These are phyloP conservation scores for Thereva nobilitata DNA, from an alignment of 2,888 invertebrate species.

Conservation along the genomic window DNA sequence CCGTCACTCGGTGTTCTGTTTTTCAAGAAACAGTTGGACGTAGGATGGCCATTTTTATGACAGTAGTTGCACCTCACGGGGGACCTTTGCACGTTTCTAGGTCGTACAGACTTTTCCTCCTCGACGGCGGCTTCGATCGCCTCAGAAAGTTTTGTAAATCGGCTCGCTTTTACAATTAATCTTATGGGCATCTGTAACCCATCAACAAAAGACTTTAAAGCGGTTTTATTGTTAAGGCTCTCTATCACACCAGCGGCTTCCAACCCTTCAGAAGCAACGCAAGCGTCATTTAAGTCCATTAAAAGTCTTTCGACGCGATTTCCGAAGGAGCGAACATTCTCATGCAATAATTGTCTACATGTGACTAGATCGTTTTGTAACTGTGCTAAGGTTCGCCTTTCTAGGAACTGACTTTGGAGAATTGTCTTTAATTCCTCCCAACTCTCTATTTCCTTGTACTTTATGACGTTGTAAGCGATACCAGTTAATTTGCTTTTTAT, in stretches of 20 bases:
- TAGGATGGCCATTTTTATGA: neutral
- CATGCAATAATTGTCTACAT: no score
- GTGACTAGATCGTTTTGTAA: no score
- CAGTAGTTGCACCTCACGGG: neutral
- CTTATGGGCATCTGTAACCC: constrained; percentile 10
- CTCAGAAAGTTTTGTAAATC: constrained; percentile 16
- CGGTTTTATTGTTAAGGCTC: constrained; percentile 18
- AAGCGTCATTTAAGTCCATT: constrained; percentile 10
- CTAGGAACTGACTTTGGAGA: no score
- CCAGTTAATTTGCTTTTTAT: neutral
- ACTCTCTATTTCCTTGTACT: neutral
- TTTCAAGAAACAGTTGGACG: neutral
- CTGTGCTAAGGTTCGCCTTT: no score
- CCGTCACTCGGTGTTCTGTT: neutral
- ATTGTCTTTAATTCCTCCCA: neutral
- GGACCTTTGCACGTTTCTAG: no score
- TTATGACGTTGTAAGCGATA: neutral
- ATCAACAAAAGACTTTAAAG: constrained; percentile 24
- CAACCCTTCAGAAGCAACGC: constrained; percentile 9
- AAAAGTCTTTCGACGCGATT: constrained; percentile 10
- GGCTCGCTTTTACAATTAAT: constrained; percentile 25
- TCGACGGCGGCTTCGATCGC: constrained; percentile 27
- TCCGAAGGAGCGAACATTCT: no score
- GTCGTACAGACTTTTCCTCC: constrained; percentile 11
- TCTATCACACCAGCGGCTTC: neutral